Evolutionary conservation across 2,888 invertebrate genomes (phyloP).

Genomic region (Epistrophe eligans): DNA sequence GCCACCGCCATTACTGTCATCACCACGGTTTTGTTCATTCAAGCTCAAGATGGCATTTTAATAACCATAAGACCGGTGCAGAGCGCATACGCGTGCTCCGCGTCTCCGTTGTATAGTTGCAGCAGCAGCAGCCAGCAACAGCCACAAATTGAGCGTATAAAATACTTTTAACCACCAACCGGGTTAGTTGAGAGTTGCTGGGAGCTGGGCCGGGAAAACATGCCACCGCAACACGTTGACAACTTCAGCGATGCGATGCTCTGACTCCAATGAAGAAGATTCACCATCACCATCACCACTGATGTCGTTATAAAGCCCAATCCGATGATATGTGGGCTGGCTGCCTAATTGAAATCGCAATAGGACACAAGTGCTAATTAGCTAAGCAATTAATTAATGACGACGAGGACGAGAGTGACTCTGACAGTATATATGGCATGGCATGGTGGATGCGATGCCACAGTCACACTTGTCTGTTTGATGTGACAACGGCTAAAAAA

Average conservation of each 20-base stretch:
- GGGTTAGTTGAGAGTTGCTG: constrained; percentile 9
- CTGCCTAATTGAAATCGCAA: constrained; percentile 74
- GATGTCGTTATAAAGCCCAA: constrained; percentile 34
- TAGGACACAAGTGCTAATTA: constrained; percentile 74
- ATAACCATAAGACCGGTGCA: constrained; percentile 63
- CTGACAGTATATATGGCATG: constrained; percentile 45
- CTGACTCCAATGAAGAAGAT: constrained; percentile 49
- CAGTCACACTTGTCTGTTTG: constrained; percentile 34
- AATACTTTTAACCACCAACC: constrained; percentile 52
- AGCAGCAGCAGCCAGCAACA: constrained; percentile 39
- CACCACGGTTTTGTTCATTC: constrained; percentile 47
- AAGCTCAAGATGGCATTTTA: constrained; percentile 71
- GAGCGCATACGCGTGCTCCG: constrained; percentile 53
- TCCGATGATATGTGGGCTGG: constrained; percentile 72
- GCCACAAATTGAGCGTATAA: constrained; percentile 63
- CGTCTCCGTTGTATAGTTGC: neutral
- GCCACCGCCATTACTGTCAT: constrained; percentile 34
- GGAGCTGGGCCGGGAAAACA: constrained; percentile 18
- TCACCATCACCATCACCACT: constrained; percentile 5
- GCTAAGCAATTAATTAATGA: constrained; percentile 71
- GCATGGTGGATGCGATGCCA: constrained; percentile 27
- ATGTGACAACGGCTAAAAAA: constrained; percentile 6
- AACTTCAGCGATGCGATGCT: constrained; percentile 12
- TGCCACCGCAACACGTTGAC: constrained; percentile 57
- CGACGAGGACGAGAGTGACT: constrained; percentile 31